Percentiles rank a stretch among this genome's conserved stretches.
These are phyloP conservation scores for Drosophila kanekoi DNA, from an alignment of 2,888 invertebrate species.

Conservation along the genomic window DNA sequence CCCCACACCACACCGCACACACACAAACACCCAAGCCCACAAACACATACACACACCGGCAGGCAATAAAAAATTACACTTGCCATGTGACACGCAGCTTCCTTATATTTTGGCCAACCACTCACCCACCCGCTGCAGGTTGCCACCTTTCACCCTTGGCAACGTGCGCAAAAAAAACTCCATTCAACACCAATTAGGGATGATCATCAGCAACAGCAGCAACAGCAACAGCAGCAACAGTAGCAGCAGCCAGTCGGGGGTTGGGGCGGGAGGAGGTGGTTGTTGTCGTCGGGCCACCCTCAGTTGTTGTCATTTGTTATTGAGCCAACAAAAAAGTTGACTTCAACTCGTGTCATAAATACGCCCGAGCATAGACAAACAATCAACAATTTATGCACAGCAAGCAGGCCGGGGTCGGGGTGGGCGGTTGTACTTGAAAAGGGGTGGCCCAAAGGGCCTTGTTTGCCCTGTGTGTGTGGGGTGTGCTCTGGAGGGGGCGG, in stretches of 20 bases:
- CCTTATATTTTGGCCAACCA: slow-evolving; percentile 23
- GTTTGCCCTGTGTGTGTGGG: slow-evolving; percentile 19
- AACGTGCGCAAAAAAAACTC: slow-evolving; percentile 68
- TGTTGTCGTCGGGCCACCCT: slow-evolving; percentile 69
- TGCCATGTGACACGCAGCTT: slow-evolving; percentile 59
- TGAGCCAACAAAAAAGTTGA: slow-evolving; percentile 66
- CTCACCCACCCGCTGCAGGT: slow-evolving; percentile 54
- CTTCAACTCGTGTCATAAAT: slow-evolving; percentile 81
- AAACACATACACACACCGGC: slow-evolving; percentile 10
- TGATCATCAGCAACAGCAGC: slow-evolving; percentile 78
- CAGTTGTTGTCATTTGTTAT: slow-evolving; percentile 74
- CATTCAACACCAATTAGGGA: slow-evolving; percentile 86
- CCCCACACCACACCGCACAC: slow-evolving; percentile 12
- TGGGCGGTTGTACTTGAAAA: slow-evolving; percentile 38
- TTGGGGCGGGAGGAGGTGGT: slow-evolving; percentile 21
- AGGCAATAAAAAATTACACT: slow-evolving; percentile 53
- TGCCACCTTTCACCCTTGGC: slow-evolving; percentile 73
- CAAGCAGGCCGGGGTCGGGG: slow-evolving; percentile 31
- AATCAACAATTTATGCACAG: slow-evolving; percentile 82
- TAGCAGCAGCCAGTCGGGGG: slow-evolving; percentile 34
- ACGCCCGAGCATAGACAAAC: slow-evolving; percentile 74
- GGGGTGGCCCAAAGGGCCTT: slow-evolving; percentile 38
- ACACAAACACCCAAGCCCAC: background rate
- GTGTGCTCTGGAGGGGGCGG: background rate
- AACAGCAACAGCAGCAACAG: slow-evolving; percentile 13